Evolutionary conservation across 2,888 invertebrate species (phyloP).

Genomic region (Candidula unifasciata): DNA sequence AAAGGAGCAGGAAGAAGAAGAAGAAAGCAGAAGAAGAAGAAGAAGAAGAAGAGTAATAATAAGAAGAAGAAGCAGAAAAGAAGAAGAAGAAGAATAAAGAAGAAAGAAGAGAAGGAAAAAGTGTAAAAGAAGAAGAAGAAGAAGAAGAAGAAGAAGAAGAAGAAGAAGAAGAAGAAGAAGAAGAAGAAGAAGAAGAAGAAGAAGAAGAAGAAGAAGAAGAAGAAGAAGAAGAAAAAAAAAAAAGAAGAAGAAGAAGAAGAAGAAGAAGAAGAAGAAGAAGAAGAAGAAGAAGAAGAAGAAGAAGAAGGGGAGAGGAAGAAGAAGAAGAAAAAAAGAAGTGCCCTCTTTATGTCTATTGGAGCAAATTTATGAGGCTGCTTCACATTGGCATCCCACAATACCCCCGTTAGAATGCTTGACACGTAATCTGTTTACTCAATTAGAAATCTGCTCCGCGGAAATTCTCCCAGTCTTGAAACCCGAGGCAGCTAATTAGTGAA

Average conservation of each 20-base stretch:
- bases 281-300: background rate
- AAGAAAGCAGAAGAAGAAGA: no score
- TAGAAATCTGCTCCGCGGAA: no score
- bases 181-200: background rate
- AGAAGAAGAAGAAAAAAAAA: background rate
- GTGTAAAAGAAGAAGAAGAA: no score
- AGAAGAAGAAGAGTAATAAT: no score
- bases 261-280: background rate
- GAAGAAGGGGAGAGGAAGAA: background rate
- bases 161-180: no score
- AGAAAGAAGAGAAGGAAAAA: no score
- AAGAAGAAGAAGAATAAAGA: no score
- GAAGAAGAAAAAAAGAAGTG: background rate
- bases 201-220: background rate
- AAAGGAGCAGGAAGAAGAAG: no score
- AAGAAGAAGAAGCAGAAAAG: no score
- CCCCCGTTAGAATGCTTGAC: background rate
- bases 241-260: background rate
- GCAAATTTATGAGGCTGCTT: background rate
- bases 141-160: no score
- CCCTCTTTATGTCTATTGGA: background rate
- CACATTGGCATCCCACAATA: background rate
- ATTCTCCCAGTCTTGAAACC: no score
- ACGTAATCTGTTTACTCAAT: background rate
- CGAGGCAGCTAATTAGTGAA: no score